A percentile compares a stretch with the other conserved stretches of the same genome.
Conservation (phyloP, 2,888 invertebrate genomes). For the Octodonta nipae region DNA sequence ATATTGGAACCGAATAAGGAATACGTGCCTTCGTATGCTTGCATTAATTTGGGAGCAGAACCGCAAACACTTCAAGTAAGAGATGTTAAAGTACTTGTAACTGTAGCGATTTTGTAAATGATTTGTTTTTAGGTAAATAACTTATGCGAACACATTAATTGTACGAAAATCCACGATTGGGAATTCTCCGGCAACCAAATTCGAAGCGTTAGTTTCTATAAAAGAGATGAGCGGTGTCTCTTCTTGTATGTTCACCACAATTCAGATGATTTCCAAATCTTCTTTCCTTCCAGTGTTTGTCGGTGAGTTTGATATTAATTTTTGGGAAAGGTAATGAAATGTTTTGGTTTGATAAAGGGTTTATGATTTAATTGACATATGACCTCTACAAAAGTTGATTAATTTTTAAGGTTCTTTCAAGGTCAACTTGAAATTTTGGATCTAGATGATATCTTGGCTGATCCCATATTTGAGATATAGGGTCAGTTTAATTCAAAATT, state of each 20-base stretch:
- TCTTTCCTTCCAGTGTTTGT: slow-evolving; percentile 79
- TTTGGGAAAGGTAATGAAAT: too few relatives aligned
- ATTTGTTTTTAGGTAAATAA: slow-evolving; percentile 40
- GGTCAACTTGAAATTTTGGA: too few relatives aligned
- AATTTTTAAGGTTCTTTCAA: too few relatives aligned
- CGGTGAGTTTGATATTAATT: slow-evolving; percentile 30
- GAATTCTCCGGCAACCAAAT: slow-evolving; percentile 82
- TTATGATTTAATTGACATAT: too few relatives aligned
- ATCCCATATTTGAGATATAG: too few relatives aligned
- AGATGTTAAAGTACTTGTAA: background rate
- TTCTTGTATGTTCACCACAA: slow-evolving; percentile 96
- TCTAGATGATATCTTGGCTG: too few relatives aligned
- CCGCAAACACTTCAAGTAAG: slow-evolving; percentile 81
- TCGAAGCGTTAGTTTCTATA: slow-evolving; percentile 83
- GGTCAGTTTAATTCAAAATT: too few relatives aligned
- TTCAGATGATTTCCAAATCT: slow-evolving; percentile 97
- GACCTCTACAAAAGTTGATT: too few relatives aligned
- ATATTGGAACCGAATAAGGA: slow-evolving; percentile 86
- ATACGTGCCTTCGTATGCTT: slow-evolving; percentile 89
- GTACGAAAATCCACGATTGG: slow-evolving; percentile 85
- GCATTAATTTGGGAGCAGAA: slow-evolving; percentile 87
- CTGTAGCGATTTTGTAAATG: background rate
- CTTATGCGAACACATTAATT: slow-evolving; percentile 65
- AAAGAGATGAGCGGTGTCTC: slow-evolving; percentile 87
- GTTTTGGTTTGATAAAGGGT: too few relatives aligned